Evolutionary conservation across 2,113 vertebrate species (phyloP).

Genomic region (Diglossa brunneiventris): DNA sequence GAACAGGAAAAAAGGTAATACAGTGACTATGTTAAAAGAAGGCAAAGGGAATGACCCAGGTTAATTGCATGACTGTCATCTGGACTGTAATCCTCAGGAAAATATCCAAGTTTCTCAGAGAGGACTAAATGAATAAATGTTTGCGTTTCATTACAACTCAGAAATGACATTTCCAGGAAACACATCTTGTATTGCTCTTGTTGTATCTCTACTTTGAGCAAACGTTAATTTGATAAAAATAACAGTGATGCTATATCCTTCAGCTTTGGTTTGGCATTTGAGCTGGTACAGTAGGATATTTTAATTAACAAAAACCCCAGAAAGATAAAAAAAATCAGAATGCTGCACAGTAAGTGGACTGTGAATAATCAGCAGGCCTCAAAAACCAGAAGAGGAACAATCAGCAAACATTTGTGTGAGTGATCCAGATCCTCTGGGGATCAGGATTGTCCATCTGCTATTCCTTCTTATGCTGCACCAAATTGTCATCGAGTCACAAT

Average conservation of each 20-base stretch:
- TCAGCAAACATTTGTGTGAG: background rate
- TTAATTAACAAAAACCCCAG: background rate
- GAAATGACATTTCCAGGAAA: background rate
- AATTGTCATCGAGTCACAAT: background rate
- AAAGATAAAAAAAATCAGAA: background rate
- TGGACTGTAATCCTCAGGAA: background rate
- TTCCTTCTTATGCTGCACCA: background rate
- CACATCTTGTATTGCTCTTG: background rate
- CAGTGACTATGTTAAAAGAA: background rate
- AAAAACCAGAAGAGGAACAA: background rate
- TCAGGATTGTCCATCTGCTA: background rate
- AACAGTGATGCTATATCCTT: background rate
- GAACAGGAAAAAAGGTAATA: background rate
- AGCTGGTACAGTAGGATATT: background rate
- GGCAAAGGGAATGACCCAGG: background rate
- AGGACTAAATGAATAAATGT: background rate
- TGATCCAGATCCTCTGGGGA: background rate
- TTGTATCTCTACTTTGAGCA: background rate
- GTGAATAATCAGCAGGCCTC: background rate
- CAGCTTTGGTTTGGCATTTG: background rate
- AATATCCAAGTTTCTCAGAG: background rate
- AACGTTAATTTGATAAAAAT: background rate
- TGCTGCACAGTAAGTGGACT: accelerated
- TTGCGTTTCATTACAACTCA: background rate
- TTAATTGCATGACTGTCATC: background rate